phyloP scores from a whole-genome alignment of 2,888 invertebrate species.

The Margaritifera margaritifera region DNA sequence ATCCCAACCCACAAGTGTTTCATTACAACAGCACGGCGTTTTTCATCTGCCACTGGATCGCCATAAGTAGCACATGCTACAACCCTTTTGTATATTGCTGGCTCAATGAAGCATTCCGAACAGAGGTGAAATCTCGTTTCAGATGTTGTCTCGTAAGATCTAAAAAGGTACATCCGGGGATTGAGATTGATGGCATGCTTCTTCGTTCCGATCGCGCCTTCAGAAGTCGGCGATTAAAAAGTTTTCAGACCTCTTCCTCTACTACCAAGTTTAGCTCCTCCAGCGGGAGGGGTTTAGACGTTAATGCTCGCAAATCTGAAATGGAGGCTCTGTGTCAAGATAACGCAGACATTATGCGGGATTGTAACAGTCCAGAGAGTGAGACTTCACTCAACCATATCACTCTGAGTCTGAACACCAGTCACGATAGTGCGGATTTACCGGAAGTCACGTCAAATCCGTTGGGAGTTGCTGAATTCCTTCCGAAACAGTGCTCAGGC shows the following conservation, averaged over 20 bases:
- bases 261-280: conserved; percentile 5
- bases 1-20: conserved; percentile 58
- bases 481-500: no score
- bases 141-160: conserved; percentile 51
- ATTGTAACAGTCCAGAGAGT: no score
- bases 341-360: no score
- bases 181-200: conserved; percentile 40
- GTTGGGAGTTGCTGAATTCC: no score
- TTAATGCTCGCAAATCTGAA: no score
- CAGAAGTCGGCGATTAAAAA: conserved; percentile 26
- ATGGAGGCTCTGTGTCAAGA: no score
- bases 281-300: no score
- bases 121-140: conserved; percentile 65
- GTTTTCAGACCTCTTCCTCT: conserved; percentile 7
- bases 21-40: conserved; percentile 71
- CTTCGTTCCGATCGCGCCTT: conserved; percentile 36
- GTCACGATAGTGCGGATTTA: no score
- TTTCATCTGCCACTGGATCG: conserved; percentile 74
- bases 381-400: no score
- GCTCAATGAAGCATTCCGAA: conserved; percentile 74
- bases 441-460: no score
- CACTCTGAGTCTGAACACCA: no score
- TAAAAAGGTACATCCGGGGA: conserved; percentile 40
- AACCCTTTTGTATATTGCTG: conserved; percentile 75
- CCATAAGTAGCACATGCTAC: conserved; percentile 74